Evolutionary conservation across 2,797 vertebrate genomes (phyloP).

Genomic region (Percopsis omiscomaycus): DNA sequence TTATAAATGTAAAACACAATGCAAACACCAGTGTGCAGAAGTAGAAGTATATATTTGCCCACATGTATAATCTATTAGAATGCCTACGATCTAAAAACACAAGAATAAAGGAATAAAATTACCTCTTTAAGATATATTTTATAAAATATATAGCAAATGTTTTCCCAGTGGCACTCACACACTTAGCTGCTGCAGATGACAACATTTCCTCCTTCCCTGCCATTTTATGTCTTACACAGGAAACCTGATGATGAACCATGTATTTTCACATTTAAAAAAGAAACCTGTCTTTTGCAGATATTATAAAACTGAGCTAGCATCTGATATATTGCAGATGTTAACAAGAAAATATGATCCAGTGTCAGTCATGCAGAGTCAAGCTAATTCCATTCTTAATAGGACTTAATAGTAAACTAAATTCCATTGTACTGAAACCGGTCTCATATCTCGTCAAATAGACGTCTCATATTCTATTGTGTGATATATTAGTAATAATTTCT

Average conservation of each 20-base stretch:
- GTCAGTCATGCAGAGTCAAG: slow-evolving; percentile 63
- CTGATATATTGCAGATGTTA: slow-evolving; percentile 45
- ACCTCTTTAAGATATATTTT: no score
- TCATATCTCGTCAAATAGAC: slow-evolving; percentile 61
- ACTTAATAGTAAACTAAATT: slow-evolving; percentile 41
- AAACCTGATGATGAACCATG: not conserved
- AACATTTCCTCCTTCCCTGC: no score
- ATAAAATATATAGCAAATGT: no score
- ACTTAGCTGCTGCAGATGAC: no score
- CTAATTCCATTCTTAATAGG: slow-evolving; percentile 66
- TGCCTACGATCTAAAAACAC: no score
- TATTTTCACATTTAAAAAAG: not conserved
- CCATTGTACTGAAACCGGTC: slow-evolving; percentile 55
- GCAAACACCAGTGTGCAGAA: no score
- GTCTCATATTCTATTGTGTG: slow-evolving; percentile 30
- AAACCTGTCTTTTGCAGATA: slow-evolving; percentile 32
- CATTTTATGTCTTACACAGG: no score
- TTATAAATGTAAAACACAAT: no score
- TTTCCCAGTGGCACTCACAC: no score
- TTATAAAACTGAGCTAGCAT: slow-evolving; percentile 29
- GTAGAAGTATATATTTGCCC: no score
- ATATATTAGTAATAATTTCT: slow-evolving; percentile 5
- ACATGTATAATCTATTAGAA: no score
- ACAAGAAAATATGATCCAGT: slow-evolving; percentile 52
- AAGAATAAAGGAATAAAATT: no score